Base-by-base conservation (phyloP, 2,888 invertebrate genomes). In the Phymatocera aterrima region DNA sequence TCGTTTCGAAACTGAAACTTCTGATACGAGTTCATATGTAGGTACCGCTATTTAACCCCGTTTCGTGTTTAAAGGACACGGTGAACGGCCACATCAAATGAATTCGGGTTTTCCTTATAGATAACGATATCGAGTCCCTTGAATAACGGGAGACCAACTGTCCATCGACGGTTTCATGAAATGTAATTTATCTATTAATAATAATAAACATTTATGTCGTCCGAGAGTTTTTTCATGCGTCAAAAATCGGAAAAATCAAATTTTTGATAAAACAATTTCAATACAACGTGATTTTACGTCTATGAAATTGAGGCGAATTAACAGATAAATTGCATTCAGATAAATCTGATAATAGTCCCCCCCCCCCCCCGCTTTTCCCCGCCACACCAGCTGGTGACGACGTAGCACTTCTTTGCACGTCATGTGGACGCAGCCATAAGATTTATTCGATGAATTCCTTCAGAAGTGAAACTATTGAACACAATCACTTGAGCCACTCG, bases 41-140 rank as follows among this genome's bases (percentile, higher is more conserved):
- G 51, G 51, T 72, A 72, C 72, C 72, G 72, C 72, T 72, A 72
- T 2, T 72, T 34, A 72, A 72, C 72, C 72, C 51, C 51, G 43
- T 72, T 72, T 72, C 10, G 10, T 24, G 3, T 40, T 28, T 68
- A 15, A 46, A 46, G 15, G 12, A 24, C 43, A 24, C 43, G 40
- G 12, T 4, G 8, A 5, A 68, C 15, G 15, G 15, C 46, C 6
- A 57, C 24, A 68, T 28, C 21, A 46, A 46, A 28, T 37, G 4
- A 46, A 10, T 24, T 68, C 28, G 18, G 46, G 46, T 46, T 24
- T 46, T 68, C 24, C 54, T 24, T 46, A 15, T n/a, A 24, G 15
- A 46, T 46, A 65, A 40, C n/a, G n/a, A n/a, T 4, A 2, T 18
- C 28, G 28, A 24, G 5, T n/a, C n/a, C 28, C 28, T 57, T 18